phyloP scores from a whole-genome alignment of 2,113 vertebrate species.

The Leucopsar rothschildi region DNA sequence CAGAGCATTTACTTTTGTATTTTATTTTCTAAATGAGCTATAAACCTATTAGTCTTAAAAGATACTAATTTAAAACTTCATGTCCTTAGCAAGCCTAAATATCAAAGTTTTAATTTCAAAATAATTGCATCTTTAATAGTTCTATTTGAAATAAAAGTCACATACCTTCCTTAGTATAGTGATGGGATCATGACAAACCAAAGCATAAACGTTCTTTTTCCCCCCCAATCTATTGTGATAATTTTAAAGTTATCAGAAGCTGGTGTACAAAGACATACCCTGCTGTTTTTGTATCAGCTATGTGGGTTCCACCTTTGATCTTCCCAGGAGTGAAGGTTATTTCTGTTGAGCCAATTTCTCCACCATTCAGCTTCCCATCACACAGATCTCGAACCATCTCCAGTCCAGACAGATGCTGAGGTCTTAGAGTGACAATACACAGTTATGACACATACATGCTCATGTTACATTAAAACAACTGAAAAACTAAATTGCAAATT shows the following conservation, averaged over 20 bases:
- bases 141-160: not conserved
- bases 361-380: constrained; percentile 86
- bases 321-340: constrained; percentile 85
- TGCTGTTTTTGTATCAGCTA: constrained; percentile 89
- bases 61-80: not conserved
- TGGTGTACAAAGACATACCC: constrained; percentile 70
- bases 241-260: not conserved
- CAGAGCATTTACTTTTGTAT: not conserved
- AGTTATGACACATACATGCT: not conserved
- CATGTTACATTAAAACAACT: not conserved
- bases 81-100: not conserved
- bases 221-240: accelerated
- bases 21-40: not conserved
- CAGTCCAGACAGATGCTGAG: constrained; percentile 92
- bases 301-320: constrained; percentile 85
- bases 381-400: constrained; percentile 88
- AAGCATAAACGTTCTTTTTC: not conserved
- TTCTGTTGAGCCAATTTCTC: constrained; percentile 88
- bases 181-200: not conserved
- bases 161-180: not conserved
- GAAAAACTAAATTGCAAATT: not conserved
- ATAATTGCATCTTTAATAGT: not conserved
- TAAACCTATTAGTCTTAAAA: not conserved
- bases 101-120: not conserved
- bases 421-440: constrained; percentile 73